Percentiles rank a stretch among this genome's conserved stretches.
These are phyloP conservation scores for Apus apus DNA, from an alignment of 2,113 vertebrate genomes.

Conservation along the genomic window DNA sequence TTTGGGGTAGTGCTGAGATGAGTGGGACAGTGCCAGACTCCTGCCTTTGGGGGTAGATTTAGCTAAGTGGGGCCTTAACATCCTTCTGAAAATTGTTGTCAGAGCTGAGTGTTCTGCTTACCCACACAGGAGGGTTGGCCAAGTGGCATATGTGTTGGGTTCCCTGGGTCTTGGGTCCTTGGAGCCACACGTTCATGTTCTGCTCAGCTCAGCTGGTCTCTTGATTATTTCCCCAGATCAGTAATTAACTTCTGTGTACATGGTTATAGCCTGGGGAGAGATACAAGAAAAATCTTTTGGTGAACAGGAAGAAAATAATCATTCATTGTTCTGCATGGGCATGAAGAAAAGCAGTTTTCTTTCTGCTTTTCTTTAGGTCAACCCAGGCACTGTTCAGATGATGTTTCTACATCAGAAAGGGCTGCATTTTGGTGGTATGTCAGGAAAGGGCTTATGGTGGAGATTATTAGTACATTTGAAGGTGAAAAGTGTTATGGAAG, in stretches of 20 bases:
- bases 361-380: not conserved
- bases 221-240: constrained; percentile 37
- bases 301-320: not conserved
- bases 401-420: not conserved
- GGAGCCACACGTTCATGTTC: not conserved
- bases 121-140: not conserved
- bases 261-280: constrained; percentile 15
- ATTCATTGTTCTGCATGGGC: not conserved
- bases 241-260: constrained; percentile 12
- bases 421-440: not conserved
- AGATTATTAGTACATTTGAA: not conserved
- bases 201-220: not conserved
- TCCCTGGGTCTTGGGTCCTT: not conserved
- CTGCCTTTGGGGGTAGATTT: not conserved
- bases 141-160: not conserved
- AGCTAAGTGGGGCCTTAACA: not conserved
- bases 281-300: not conserved
- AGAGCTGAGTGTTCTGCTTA: not conserved
- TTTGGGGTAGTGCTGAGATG: not conserved
- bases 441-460: not conserved
- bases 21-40: not conserved
- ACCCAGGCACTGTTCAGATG: not conserved
- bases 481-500: not conserved
- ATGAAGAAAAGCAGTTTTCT: not conserved
- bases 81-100: not conserved